These are phyloP conservation scores for Xerus inauris DNA, from an alignment of 2,113 vertebrate species.

Conservation along the genomic window DNA sequence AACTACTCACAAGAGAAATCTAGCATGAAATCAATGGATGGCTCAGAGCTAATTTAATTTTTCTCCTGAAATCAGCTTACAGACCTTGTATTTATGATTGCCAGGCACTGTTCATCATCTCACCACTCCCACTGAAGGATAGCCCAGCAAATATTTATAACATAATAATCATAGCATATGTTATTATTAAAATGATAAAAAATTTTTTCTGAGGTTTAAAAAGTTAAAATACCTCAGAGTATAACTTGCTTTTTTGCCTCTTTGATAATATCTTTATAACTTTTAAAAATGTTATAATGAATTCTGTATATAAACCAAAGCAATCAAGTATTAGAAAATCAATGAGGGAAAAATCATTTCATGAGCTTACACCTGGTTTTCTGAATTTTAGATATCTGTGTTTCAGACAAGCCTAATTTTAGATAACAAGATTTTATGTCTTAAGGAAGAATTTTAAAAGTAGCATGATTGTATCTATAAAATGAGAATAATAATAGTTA, in stretches of 20 bases:
- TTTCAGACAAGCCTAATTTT: neutral
- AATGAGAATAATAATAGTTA: neutral
- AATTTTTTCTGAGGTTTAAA: neutral
- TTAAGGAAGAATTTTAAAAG: conserved; percentile 2
- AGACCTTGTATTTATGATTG: neutral
- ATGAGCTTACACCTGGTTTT: conserved; percentile 26
- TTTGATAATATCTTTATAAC: conserved; percentile 7
- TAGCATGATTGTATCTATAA: neutral
- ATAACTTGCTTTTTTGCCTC: conserved; percentile 19
- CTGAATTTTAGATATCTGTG: neutral
- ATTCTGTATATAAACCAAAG: conserved; percentile 43
- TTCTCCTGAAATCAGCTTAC: conserved; percentile 19
- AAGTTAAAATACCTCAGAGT: conserved; percentile 44
- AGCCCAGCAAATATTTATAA: neutral
- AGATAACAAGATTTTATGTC: neutral
- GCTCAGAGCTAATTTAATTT: neutral
- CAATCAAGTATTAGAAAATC: conserved; percentile 30
- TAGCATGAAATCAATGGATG: neutral
- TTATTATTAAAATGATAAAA: neutral
- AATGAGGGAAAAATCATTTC: neutral
- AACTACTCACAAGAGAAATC: neutral
- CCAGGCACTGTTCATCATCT: neutral
- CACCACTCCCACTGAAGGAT: neutral
- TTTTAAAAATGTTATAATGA: neutral
- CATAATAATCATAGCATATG: neutral